Evolutionary conservation across 2,797 vertebrate species (phyloP).

Genomic region (Mionectes olivaceus): DNA sequence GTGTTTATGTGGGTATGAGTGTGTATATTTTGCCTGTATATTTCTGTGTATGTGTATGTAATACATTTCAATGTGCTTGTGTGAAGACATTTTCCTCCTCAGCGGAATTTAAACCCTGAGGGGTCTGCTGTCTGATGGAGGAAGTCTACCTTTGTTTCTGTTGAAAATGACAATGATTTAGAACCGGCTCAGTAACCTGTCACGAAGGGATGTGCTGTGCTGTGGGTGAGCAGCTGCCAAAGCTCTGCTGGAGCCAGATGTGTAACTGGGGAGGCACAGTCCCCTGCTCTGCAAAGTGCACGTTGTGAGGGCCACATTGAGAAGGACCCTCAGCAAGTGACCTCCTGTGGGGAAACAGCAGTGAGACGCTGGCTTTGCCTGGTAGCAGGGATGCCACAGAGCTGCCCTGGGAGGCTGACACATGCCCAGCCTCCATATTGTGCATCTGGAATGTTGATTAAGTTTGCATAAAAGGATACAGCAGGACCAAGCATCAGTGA

Average conservation of each 20-base stretch:
- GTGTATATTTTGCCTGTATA: not conserved
- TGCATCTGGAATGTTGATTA: not conserved
- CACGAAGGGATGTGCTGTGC: not conserved
- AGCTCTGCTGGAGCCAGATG: not conserved
- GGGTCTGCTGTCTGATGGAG: not conserved
- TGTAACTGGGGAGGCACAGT: not conserved
- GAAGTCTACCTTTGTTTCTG: not conserved
- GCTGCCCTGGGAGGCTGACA: not conserved
- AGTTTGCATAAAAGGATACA: not conserved
- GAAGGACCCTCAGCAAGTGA: not conserved
- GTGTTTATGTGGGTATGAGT: not conserved
- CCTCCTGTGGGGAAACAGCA: not conserved
- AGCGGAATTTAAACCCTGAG: not conserved
- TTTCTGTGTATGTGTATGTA: not conserved
- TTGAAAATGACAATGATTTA: not conserved
- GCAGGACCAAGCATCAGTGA: not conserved
- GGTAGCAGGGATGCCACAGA: not conserved
- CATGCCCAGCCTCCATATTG: fast-evolving
- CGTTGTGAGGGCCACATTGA: no score
- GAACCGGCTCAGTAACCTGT: not conserved
- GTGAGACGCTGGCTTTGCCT: not conserved
- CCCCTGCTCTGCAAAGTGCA: not conserved
- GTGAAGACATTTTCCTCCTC: not conserved
- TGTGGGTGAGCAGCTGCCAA: not conserved
- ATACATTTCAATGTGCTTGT: not conserved